Conservation (phyloP, 2,797 vertebrate genomes). For the Odontamblyopus lacepedii region DNA sequence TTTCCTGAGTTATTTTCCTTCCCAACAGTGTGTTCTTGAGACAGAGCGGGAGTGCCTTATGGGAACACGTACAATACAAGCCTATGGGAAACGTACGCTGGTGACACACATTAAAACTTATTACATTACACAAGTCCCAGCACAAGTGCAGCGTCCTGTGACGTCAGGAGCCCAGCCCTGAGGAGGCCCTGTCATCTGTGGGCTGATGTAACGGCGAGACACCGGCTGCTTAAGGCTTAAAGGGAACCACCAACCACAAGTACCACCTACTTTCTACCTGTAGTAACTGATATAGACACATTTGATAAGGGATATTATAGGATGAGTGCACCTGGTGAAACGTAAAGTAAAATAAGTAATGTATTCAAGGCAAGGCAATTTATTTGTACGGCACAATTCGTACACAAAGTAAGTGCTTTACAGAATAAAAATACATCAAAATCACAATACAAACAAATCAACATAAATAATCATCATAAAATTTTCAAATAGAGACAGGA, state of each 20-base stretch:
- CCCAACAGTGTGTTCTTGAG: no score
- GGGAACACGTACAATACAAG: background rate
- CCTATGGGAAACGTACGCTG: background rate
- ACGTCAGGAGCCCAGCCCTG: slow-evolving; percentile 1
- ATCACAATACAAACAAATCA: no score
- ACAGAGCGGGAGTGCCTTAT: background rate
- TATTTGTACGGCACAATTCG: no score
- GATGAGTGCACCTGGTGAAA: no score
- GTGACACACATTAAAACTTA: slow-evolving; percentile 5
- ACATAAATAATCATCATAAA: no score
- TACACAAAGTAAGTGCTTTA: no score
- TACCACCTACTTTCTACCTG: background rate
- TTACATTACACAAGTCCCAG: background rate
- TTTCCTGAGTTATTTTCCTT: no score
- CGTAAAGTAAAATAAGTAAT: no score
- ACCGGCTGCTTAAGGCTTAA: background rate
- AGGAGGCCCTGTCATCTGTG: background rate
- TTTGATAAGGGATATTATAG: background rate
- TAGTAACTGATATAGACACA: background rate
- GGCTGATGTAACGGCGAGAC: background rate
- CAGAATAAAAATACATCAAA: no score
- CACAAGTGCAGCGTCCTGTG: background rate
- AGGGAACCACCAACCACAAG: background rate
- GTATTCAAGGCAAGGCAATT: no score
- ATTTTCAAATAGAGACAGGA: no score